These are phyloP conservation scores for Yasuhikotakia modesta DNA, from an alignment of 2,797 vertebrate species.

Conservation along the genomic window DNA sequence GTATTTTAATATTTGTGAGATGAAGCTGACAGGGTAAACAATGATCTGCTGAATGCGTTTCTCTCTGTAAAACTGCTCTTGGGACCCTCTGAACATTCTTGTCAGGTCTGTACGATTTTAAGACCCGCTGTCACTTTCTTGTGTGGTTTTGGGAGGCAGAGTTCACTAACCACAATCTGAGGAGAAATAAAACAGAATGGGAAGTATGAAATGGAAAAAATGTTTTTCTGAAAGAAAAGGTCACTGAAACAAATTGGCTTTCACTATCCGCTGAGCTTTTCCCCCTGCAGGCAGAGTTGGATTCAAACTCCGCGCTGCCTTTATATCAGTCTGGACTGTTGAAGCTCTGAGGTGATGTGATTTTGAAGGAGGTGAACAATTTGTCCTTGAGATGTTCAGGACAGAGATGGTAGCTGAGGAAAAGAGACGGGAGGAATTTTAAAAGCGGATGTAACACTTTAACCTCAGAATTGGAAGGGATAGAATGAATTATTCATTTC, in stretches of 20 bases:
- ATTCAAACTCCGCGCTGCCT: slow-evolving; percentile 36
- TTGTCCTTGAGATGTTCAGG: neutral
- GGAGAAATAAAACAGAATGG: slow-evolving; percentile 62
- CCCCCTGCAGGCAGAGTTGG: slow-evolving; percentile 14
- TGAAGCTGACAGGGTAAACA: neutral
- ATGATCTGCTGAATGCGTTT: neutral
- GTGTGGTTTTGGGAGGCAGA: slow-evolving; percentile 60
- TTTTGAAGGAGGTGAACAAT: slow-evolving; percentile 27
- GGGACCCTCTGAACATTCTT: neutral
- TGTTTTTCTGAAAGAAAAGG: slow-evolving; percentile 57
- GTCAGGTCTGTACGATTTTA: slow-evolving; percentile 2
- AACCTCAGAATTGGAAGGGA: neutral
- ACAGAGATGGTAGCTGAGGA: neutral
- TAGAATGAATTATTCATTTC: neutral
- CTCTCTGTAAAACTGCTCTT: neutral
- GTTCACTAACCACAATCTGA: slow-evolving; percentile 59
- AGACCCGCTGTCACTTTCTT: slow-evolving; percentile 9
- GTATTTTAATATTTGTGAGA: neutral
- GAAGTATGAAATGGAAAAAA: slow-evolving; percentile 63
- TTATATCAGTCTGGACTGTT: slow-evolving; percentile 49
- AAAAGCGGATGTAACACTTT: neutral
- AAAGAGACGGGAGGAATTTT: slow-evolving; percentile 7
- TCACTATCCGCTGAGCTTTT: slow-evolving; percentile 29
- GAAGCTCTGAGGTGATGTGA: slow-evolving; percentile 1
- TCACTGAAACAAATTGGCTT: slow-evolving; percentile 53